These are phyloP conservation scores for Anagyrus pseudococci DNA, from an alignment of 2,888 invertebrate genomes.

Conservation along the genomic window DNA sequence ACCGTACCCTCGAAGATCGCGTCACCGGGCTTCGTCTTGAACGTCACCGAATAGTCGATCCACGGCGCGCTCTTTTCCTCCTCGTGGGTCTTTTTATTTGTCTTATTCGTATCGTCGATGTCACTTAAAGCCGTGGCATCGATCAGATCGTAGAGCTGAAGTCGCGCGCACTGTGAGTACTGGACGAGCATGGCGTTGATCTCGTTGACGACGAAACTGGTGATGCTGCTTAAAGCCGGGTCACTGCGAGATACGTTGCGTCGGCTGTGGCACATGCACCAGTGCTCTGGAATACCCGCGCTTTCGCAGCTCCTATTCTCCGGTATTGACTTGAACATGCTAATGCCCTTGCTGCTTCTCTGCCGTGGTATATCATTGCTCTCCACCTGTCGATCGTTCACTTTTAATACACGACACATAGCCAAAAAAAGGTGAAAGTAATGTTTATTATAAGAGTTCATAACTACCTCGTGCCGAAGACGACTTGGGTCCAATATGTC, in stretches of 20 bases:
- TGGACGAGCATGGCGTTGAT: slow-evolving; percentile 71
- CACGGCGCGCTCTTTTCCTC: slow-evolving; percentile 46
- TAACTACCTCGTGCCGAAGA: not conserved
- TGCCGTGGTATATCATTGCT: too few relatives aligned
- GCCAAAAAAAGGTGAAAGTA: too few relatives aligned
- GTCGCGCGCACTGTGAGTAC: slow-evolving; percentile 71
- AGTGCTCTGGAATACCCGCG: slow-evolving; percentile 82
- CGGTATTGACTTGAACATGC: slow-evolving; percentile 79
- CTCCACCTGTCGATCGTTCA: too few relatives aligned
- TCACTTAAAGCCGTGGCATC: slow-evolving; percentile 68
- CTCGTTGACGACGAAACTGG: slow-evolving; percentile 68
- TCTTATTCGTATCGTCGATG: not conserved
- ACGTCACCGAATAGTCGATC: slow-evolving; percentile 70
- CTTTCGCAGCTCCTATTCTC: slow-evolving; percentile 75
- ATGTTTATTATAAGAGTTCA: too few relatives aligned
- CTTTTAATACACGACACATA: too few relatives aligned
- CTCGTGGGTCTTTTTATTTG: not conserved
- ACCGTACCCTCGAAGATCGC: slow-evolving; percentile 84
- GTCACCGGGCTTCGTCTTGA: slow-evolving; percentile 71
- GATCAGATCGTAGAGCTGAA: slow-evolving; percentile 69
- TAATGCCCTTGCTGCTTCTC: slow-evolving; percentile 66
- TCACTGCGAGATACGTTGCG: slow-evolving; percentile 66
- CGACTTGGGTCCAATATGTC: slow-evolving; percentile 70
- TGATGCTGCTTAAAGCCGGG: slow-evolving; percentile 66
- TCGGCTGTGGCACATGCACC: slow-evolving; percentile 85